These are phyloP conservation scores for Mimumesa dahlbomi DNA, from an alignment of 2,888 invertebrate genomes.

Conservation along the genomic window DNA sequence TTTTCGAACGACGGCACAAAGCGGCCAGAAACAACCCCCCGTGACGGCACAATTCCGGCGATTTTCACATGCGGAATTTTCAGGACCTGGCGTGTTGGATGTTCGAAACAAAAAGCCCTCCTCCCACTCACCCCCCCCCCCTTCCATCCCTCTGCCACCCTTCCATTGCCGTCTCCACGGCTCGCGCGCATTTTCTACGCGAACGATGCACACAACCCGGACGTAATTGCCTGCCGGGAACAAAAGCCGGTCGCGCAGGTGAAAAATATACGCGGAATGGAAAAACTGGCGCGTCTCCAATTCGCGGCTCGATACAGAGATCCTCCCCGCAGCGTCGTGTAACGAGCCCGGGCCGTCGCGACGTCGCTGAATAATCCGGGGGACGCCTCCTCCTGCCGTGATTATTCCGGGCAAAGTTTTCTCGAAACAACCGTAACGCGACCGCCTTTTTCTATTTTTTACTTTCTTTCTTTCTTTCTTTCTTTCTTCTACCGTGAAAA, in stretches of 20 bases:
- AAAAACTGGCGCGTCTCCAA: constrained; percentile 60
- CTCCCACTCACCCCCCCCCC: neutral
- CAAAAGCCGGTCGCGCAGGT: constrained; percentile 45
- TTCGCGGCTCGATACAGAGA: constrained; percentile 52
- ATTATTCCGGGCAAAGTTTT: too few species aligned
- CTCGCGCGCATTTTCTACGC: constrained; percentile 19
- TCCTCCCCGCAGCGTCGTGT: constrained; percentile 1
- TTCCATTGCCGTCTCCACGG: neutral
- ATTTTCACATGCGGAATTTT: constrained; percentile 28
- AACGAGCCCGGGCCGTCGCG: constrained; percentile 18
- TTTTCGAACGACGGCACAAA: constrained; percentile 27
- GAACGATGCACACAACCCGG: constrained; percentile 20
- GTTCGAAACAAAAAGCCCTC: constrained; percentile 32
- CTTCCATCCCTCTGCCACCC: too few species aligned
- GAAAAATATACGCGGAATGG: constrained; percentile 57
- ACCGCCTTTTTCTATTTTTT: too few species aligned
- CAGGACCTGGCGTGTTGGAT: constrained; percentile 10
- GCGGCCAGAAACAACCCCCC: constrained; percentile 5
- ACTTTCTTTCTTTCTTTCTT: too few species aligned
- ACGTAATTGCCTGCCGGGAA: constrained; percentile 51
- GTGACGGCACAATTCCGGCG: neutral
- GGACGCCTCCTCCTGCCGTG: too few species aligned
- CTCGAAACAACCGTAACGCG: too few species aligned
- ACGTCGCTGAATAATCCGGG: constrained; percentile 4
- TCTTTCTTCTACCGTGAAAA: too few species aligned